Base-by-base conservation (phyloP, 2,797 vertebrate species). In the Pangasius sanitwongsei region DNA sequence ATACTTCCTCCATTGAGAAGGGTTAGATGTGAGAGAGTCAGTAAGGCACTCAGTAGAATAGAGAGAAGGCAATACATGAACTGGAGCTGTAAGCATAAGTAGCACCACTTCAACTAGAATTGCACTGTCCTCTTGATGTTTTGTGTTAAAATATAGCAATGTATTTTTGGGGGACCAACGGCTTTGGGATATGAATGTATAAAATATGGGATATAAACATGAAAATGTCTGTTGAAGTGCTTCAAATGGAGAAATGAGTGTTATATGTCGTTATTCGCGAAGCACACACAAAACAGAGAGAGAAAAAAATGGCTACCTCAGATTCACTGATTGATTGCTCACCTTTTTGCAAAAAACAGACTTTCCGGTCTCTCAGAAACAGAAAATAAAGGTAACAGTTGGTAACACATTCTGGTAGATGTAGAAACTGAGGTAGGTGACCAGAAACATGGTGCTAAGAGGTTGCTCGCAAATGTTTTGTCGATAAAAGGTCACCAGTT, bases 101-200 rank as follows among this genome's bases (percentile, higher is more conserved):
- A 96, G 96, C 96, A 96, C 95, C 95, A 95, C 95, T 94, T 93
- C 93, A 94, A 94, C 94, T 96, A 95, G 95, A 96, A 95, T 95
- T 96, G 95, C 96, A 96, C 96, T 96, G 95, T 96, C 93, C 94
- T 94, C 75, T 69, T 87, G 86, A 91, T 94, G 94, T 94, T 95
- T 94, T 95, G 94, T 96, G 95, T 96, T 95, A 95, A 94, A 95
- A 94, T 90, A 92, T 92, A 95, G 94, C 88, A 92, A 92, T 95
- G 93, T 94, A 95, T 92, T 96, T 96, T 96, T 95, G 94, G 95
- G 90, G 95, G 95, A 96, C 94, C 94, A 96, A 95, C 92, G 89
- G 88, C 84, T 91, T 92, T 91, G 93, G 93, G 94, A 94, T 87
- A 94, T 95, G 95, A 96, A 96, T 96, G 96, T 96, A 96, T 94